Percentiles rank a stretch among this genome's conserved stretches.
These are phyloP conservation scores for Halichoeres trimaculatus DNA, from an alignment of 2,113 vertebrate species.

Conservation along the genomic window DNA sequence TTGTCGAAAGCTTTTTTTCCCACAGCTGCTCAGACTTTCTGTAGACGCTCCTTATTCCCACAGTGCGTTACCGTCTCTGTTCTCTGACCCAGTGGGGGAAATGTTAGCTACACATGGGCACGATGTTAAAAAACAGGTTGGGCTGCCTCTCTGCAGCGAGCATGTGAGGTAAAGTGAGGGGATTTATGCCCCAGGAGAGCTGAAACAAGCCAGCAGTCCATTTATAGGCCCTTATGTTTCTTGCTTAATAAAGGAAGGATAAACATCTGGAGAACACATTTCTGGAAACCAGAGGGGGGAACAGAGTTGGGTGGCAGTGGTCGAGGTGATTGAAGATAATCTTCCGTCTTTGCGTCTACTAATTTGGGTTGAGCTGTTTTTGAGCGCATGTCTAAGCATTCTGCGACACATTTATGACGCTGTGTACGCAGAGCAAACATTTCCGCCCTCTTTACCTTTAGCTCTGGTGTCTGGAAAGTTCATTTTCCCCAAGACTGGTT, in stretches of 20 bases:
- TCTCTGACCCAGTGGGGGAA: conserved; percentile 56
- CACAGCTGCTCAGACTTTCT: conserved; percentile 56
- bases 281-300: conserved; percentile 60
- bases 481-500: conserved; percentile 44
- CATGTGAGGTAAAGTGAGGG: conserved; percentile 66
- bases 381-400: conserved; percentile 71
- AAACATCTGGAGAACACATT: conserved; percentile 86
- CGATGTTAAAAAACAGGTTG: conserved; percentile 46
- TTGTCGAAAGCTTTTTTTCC: conserved; percentile 37
- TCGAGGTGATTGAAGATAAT: conserved; percentile 79
- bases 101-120: conserved; percentile 58
- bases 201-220: conserved; percentile 69
- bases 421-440: conserved; percentile 45
- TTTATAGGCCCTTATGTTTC: conserved; percentile 80
- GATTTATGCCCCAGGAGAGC: conserved; percentile 73
- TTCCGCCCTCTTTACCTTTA: conserved; percentile 47
- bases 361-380: conserved; percentile 80
- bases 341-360: conserved; percentile 66
- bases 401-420: conserved; percentile 61
- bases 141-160: conserved; percentile 40
- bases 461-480: conserved; percentile 42
- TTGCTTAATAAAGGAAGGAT: conserved; percentile 77
- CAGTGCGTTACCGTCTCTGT: conserved; percentile 54
- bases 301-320: conserved; percentile 69
- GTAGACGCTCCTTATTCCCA: conserved; percentile 56